Base-by-base conservation (phyloP, 2,888 invertebrate species). In the Drosophila affinis region DNA sequence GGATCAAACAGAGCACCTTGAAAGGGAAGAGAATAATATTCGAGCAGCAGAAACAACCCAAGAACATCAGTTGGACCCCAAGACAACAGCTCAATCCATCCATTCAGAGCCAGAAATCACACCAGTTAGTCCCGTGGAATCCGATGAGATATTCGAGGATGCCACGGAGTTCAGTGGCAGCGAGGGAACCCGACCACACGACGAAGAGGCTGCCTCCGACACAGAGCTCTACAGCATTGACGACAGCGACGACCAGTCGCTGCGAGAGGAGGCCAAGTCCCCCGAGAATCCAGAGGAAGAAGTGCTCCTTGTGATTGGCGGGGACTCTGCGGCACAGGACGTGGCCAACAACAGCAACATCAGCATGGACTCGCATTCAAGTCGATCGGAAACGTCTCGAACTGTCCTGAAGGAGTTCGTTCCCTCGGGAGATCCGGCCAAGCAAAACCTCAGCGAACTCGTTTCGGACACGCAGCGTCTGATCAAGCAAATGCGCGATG, bases 401-500 rank as follows among this genome's bases (percentile, higher is more conserved):
- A 55, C 77, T 3, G 77, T 80, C 0, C 62, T 87, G 2, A 81
- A 84, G n/a, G 90, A 92, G 46, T 91, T 91, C 46, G 56, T 90
- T 34, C 86, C 88, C 18, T 91, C 91, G 0, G 88, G 90, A 5
- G 91, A 92, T 79, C 88, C 91, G 0, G 69, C 89, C 1, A 91
- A 91, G 54, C 92, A 92, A 64, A 92, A 93, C 82, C 83, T 93
- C 7, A 91, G 91, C 3, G 94, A 94, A 72, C 93, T 94, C 56
- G 94, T 94, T 9, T 93, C 93, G 81, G 93, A 94, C 65, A 94
- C 94, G 0, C 94, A 94, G 88, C 93, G 93, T 64, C 86, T 94
- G 48, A 94, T 94, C 71, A 94, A 94, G 76, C 94, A 94, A 91
- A 94, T 94, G 94, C 94, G 93, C 87, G 94, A 94, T 79, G 94